Evolutionary conservation across 2,113 vertebrate genomes (phyloP).

Genomic region (Cyanoramphus novaezelandiae): DNA sequence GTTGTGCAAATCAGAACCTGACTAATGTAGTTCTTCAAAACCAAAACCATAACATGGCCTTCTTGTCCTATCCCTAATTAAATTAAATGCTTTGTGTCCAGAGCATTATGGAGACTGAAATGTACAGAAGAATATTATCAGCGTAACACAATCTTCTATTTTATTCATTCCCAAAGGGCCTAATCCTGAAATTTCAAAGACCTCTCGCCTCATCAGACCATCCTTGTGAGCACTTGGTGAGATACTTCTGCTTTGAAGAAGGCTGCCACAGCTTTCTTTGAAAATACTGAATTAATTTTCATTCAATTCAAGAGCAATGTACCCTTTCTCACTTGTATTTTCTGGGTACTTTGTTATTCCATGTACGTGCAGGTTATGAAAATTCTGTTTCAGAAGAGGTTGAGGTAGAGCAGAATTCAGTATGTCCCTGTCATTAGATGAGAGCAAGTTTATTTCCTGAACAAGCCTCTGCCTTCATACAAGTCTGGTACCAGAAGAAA

Average conservation of each 20-base stretch:
- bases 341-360: not conserved
- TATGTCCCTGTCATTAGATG: not conserved
- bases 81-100: conserved; percentile 23
- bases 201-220: not conserved
- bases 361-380: not conserved
- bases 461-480: not conserved
- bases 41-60: conserved; percentile 53
- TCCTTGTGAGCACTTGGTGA: not conserved
- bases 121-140: conserved; percentile 3
- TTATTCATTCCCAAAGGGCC: conserved; percentile 17
- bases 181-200: conserved; percentile 27
- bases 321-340: not conserved
- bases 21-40: conserved; percentile 49
- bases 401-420: not conserved
- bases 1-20: conserved; percentile 60
- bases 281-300: not conserved
- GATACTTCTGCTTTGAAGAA: conserved; percentile 14
- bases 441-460: not conserved
- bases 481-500: not conserved
- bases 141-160: conserved; percentile 29
- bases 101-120: not conserved
- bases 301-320: not conserved
- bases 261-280: not conserved
- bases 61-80: conserved; percentile 40
- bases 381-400: not conserved